Percentiles rank a stretch among this genome's conserved stretches.
phyloP scores from a whole-genome alignment of 2,113 vertebrate species.

The Typhlomys cinereus region DNA sequence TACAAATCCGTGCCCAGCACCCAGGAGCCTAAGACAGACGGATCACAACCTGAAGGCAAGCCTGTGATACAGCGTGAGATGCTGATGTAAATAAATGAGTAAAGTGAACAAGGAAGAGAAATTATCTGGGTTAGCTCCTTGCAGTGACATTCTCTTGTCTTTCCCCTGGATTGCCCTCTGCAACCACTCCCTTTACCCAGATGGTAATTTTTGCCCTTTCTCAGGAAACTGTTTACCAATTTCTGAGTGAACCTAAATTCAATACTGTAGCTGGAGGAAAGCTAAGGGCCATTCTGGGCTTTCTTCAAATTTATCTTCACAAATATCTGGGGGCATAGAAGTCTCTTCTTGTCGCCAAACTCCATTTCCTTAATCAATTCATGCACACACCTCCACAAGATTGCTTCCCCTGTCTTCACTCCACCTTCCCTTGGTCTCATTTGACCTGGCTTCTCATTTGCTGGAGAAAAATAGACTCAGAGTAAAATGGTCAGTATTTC shows the following conservation, averaged over 20 bases:
- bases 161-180: background rate
- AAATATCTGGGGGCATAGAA: background rate
- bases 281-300: background rate
- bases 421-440: background rate
- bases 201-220: background rate
- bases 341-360: background rate
- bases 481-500: background rate
- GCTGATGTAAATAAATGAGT: background rate
- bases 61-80: background rate
- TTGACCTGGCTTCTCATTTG: background rate
- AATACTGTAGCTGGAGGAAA: background rate
- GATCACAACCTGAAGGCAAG: background rate
- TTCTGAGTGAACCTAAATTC: background rate
- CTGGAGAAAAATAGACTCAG: background rate
- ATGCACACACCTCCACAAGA: rapidly evolving
- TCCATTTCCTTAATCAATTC: background rate
- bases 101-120: background rate
- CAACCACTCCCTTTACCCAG: background rate
- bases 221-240: background rate
- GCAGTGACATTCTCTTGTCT: rapidly evolving
- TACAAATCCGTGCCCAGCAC: background rate
- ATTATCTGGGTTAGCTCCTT: too few relatives aligned
- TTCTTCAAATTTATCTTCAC: background rate
- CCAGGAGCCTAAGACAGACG: background rate
- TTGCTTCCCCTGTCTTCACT: background rate